Evolutionary conservation across 2,797 vertebrate genomes (phyloP).

Genomic region (Sebastes alutus): DNA sequence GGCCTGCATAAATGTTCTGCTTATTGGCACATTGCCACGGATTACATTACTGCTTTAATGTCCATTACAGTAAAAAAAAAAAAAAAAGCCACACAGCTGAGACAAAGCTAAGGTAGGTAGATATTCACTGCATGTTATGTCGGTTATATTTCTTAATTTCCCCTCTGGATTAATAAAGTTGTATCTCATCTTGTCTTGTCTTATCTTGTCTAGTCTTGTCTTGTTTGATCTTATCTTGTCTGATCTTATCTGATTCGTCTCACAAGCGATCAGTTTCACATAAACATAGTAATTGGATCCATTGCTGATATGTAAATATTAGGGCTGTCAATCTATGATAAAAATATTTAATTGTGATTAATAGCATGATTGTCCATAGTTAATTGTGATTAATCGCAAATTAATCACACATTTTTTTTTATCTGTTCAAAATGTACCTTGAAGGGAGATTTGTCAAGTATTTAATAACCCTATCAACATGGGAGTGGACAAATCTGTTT

Average conservation of each 20-base stretch:
- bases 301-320: not conserved
- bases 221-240: not conserved
- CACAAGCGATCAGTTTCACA: not conserved
- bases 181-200: not conserved
- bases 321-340: too few species aligned
- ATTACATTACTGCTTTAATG: not conserved
- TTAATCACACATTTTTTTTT: too few species aligned
- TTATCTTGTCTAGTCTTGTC: not conserved
- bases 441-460: too few species aligned
- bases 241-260: not conserved
- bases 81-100: not conserved
- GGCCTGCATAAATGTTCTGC: not conserved
- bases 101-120: not conserved
- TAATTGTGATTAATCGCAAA: too few species aligned
- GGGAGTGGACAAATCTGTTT: too few species aligned
- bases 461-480: rapidly evolving
- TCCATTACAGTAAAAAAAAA: not conserved
- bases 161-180: not conserved
- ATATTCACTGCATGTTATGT: not conserved
- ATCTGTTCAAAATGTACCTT: too few species aligned
- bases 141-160: not conserved
- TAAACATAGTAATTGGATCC: not conserved
- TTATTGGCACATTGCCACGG: not conserved
- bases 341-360: too few species aligned
- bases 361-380: too few species aligned